Evolutionary conservation across 2,113 vertebrate genomes (phyloP), one percentile per base, ranked within the genome.

Genomic region (Cyanistes caeruleus): DNA sequence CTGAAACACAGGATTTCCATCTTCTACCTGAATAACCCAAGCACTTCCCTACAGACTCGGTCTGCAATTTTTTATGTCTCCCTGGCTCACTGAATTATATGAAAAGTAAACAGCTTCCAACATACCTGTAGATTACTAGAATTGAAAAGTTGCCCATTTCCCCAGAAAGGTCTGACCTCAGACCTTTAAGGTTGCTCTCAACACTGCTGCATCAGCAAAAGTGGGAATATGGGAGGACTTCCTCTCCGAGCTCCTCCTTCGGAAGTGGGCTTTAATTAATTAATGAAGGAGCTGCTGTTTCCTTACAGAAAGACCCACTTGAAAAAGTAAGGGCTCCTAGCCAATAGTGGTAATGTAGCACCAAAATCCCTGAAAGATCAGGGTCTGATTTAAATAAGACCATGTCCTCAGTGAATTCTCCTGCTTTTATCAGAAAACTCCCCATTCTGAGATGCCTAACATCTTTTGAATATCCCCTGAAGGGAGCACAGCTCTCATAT

Each of bases 211-310:
- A 55, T 6, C 21, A 37, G 3, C 5, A 4, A 8, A 7, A 51
- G 9, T 3, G 3, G 6, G 4, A 55, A 10, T 23, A 4, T 2
- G 1, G 2, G 7, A 37, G 11, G 67, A 53, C 5, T 51, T 44
- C 13, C 15, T 43, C 23, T 33, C 0, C 35, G 78, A 89, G 7
- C 17, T 28, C 24, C 4, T 80, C 31, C 56, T 68, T 19, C 24
- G 73, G 4, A 43, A 46, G 14, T 30, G 10, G 48, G 20, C 25
- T 3, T 52, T 59, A 55, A 62, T 48, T 58, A 41, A 25, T 58
- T 23, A 48, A 53, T n/a, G 18, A 65, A 74, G 6, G 11, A 67
- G 1, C 39, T 89, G 16, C 20, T 51, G 15, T 39, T 75, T 58
- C 17, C 11, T 64, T 72, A 87, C 7, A 4, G 20, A 69, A 49